Conservation (phyloP, 2,113 vertebrate genomes). For the Scomber scombrus region DNA sequence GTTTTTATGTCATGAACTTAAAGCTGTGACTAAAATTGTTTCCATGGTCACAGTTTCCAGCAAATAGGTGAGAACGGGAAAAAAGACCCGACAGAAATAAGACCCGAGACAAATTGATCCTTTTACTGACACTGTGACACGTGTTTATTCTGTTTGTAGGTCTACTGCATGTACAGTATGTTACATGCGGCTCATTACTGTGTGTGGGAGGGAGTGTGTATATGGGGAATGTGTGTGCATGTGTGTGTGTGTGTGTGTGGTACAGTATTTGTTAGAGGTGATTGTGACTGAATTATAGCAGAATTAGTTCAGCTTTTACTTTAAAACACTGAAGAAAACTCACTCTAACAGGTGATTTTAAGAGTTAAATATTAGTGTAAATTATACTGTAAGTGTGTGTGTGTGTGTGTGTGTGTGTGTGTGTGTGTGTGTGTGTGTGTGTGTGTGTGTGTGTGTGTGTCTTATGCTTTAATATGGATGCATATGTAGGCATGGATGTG, state of each 20-base stretch:
- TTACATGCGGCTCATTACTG: neutral
- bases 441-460: slow-evolving; percentile 16
- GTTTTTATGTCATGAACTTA: no score
- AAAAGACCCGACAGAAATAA: no score
- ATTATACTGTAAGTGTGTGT: neutral
- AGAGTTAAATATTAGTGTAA: no score
- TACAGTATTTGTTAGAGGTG: neutral
- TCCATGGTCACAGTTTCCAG: no score
- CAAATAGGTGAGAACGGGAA: no score
- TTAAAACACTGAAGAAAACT: neutral
- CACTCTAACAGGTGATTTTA: slow-evolving; percentile 3
- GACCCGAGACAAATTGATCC: no score
- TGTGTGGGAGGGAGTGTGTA: no score
- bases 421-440: slow-evolving; percentile 7
- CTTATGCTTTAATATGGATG: no score
- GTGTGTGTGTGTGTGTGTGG: neutral
- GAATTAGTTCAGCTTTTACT: neutral
- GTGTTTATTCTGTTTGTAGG: no score
- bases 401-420: slow-evolving; percentile 17
- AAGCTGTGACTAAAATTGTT: no score
- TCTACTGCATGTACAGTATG: neutral
- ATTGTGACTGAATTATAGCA: neutral
- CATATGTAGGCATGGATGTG: no score
- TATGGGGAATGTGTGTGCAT: slow-evolving; percentile 11
- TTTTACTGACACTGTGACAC: no score